phyloP scores from a whole-genome alignment of 1,140 invertebrate genomes.

The Scylla paramamosain region DNA sequence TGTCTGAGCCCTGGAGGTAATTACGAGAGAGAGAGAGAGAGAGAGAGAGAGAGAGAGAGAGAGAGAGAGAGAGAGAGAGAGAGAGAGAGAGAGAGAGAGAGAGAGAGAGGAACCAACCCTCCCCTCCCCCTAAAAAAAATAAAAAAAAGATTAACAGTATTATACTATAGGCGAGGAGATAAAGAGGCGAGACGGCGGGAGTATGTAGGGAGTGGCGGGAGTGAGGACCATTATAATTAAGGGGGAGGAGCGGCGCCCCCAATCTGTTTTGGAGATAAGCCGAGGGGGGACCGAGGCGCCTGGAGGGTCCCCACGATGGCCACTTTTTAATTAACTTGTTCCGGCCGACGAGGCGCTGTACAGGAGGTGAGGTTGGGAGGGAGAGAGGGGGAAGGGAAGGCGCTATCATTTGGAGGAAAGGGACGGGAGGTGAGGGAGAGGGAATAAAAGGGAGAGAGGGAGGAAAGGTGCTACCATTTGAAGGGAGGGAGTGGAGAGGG shows the following conservation, averaged over 20 bases:
- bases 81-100: no score
- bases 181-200: neutral
- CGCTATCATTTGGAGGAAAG: no score
- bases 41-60: slow-evolving; percentile 41
- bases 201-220: neutral
- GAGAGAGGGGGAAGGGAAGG: no score
- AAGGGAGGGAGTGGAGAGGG: no score
- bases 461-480: no score
- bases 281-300: neutral
- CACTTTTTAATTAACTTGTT: slow-evolving; percentile 6
- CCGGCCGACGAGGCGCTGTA: neutral
- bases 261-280: neutral
- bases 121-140: no score
- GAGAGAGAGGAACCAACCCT: no score
- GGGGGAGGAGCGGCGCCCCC: neutral
- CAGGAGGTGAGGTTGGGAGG: no score
- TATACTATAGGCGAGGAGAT: no score
- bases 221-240: neutral
- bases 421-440: no score
- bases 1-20: neutral
- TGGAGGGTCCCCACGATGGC: neutral
- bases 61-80: neutral
- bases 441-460: no score
- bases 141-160: no score
- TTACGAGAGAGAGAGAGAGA: neutral